Evolutionary conservation across 1,140 invertebrate species (phyloP).

Genomic region (Hetaerina americana): DNA sequence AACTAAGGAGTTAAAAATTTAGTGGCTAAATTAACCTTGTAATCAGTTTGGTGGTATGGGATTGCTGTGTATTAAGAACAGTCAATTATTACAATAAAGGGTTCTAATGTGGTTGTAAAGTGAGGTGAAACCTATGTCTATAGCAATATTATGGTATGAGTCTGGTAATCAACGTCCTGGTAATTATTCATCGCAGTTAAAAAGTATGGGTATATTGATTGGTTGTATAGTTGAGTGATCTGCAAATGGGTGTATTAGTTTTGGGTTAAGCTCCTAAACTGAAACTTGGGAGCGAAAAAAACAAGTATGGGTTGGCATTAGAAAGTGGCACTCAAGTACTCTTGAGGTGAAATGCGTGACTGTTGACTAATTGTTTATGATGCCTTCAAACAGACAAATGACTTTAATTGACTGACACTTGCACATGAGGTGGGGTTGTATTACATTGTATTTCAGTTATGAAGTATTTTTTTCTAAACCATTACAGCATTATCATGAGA

Average conservation of each 20-base stretch:
- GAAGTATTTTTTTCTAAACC: not conserved
- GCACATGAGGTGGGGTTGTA: not conserved
- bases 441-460: not conserved
- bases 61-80: not conserved
- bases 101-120: not conserved
- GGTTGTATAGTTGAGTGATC: not conserved
- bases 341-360: not conserved
- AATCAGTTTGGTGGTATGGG: not conserved
- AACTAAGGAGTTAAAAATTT: not conserved
- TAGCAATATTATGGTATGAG: not conserved
- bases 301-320: not conserved
- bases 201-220: not conserved
- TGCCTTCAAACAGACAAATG: not conserved
- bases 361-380: not conserved
- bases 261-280: not conserved
- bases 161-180: not conserved
- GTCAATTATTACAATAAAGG: not conserved
- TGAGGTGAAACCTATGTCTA: not conserved
- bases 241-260: not conserved
- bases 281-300: not conserved
- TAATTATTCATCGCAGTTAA: not conserved
- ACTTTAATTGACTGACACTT: not conserved
- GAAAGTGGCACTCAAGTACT: not conserved
- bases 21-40: not conserved
- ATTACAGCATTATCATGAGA: not conserved